phyloP scores from a whole-genome alignment of 1,140 invertebrate species.

The Eciton burchellii region DNA sequence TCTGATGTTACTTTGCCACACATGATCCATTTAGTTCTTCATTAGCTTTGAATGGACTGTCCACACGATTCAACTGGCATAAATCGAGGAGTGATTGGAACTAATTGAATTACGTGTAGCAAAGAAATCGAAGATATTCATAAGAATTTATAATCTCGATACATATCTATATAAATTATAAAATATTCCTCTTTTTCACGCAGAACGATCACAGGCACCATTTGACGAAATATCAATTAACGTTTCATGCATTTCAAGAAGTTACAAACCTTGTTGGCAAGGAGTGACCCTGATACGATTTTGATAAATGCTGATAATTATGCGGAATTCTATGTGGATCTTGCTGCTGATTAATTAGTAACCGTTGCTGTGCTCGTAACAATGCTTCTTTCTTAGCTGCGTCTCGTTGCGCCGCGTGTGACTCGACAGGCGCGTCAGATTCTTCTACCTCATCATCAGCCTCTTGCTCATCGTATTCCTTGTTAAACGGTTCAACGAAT shows the following conservation, averaged over 20 bases:
- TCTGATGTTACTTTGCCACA: slow-evolving; percentile 50
- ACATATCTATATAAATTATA: neutral
- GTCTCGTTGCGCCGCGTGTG: slow-evolving; percentile 12
- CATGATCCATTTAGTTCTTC: slow-evolving; percentile 39
- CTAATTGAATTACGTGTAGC: neutral
- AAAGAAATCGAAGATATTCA: neutral
- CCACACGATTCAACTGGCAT: slow-evolving; percentile 19
- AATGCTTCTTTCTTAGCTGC: slow-evolving; percentile 49
- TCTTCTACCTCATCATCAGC: slow-evolving; percentile 74
- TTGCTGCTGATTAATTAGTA: slow-evolving; percentile 48
- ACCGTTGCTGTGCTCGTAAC: slow-evolving; percentile 45
- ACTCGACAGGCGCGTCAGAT: slow-evolving; percentile 54
- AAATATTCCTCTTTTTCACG: neutral
- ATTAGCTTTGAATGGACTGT: slow-evolving; percentile 54
- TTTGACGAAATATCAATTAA: neutral
- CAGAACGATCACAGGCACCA: neutral
- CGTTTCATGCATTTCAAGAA: neutral
- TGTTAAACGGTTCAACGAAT: slow-evolving; percentile 54
- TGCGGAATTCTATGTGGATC: slow-evolving; percentile 39
- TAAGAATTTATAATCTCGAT: neutral
- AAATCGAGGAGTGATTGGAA: slow-evolving; percentile 19
- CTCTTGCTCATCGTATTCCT: slow-evolving; percentile 74
- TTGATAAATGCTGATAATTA: slow-evolving; percentile 35
- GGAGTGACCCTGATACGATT: slow-evolving; percentile 26
- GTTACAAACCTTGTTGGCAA: slow-evolving; percentile 58